Evolutionary conservation across 2,888 invertebrate species (phyloP), one percentile per base, ranked within the genome.

Genomic region (Sinhomidia bicolor): DNA sequence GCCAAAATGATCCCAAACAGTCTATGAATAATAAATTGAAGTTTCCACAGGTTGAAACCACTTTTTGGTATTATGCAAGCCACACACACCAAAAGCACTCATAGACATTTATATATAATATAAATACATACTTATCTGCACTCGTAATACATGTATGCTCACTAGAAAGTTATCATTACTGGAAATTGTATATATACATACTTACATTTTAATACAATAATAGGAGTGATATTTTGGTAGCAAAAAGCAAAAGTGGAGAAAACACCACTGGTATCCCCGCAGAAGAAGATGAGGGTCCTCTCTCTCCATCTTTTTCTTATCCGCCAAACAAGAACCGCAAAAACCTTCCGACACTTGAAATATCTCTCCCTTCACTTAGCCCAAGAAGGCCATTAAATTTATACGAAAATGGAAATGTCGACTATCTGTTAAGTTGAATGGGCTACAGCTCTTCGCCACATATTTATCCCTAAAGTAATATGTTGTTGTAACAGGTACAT

Each of bases 291-390:
- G 76, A 88, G 82, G 82, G 65, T 54, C 87, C 82, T 81, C 68
- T 36, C 36, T 78, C 54, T 82, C 68, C 82, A 68, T 82, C 82
- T 80, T 79, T 60, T 41, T 80, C 87, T 88, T 82, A 88, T 88
- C 87, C 87, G 62, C 87, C 82, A 20, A 88, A 78, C 82, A 80
- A 86, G 86, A 88, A 88, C 82, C 87, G 78, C 82, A 78, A 88
- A 85, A 88, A 88, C 88, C 84, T 84, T 88, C 88, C 84, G 88
- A 88, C 88, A 88, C 88, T 88, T 88, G 88, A 88, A 88, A 88
- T 88, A 88, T 88, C 80, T 88, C 88, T 85, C 88, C 84, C 80
- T 84, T 88, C 88, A 88, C 88, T 88, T 84, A 84, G 57, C 60
- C 88, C 88, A 74, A 84, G 88, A 84, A 88, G 84, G 84, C 88